Evolutionary conservation across 1,140 invertebrate genomes (phyloP).

Genomic region (Dendroctonus valens): DNA sequence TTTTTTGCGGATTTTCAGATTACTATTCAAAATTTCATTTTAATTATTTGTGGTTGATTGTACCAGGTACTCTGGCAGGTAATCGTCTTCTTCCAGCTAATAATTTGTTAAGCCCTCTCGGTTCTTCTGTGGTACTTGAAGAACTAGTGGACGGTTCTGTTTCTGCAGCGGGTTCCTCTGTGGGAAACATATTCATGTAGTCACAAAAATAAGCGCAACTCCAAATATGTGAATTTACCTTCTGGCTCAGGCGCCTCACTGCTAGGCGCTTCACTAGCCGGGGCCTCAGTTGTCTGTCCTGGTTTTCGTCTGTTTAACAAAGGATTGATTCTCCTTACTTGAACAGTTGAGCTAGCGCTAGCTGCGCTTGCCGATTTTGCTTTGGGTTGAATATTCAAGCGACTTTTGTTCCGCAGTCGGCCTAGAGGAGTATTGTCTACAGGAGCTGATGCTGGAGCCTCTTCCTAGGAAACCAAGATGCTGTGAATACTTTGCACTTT

Average conservation of each 20-base stretch:
- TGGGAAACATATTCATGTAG: slow-evolving; percentile 11
- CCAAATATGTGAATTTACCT: slow-evolving; percentile 3
- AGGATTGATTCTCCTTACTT: slow-evolving; percentile 46
- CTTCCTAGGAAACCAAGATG: slow-evolving; percentile 29
- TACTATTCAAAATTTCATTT: no score
- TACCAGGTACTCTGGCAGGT: slow-evolving; percentile 58
- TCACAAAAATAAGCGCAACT: not conserved
- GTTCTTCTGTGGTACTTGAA: slow-evolving; percentile 55
- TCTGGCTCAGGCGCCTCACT: slow-evolving; percentile 25
- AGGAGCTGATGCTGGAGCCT: slow-evolving; percentile 38
- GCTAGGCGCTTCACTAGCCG: slow-evolving; percentile 41
- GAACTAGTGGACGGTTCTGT: slow-evolving; percentile 50
- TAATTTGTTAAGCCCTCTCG: slow-evolving; percentile 58
- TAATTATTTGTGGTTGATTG: slow-evolving; percentile 35
- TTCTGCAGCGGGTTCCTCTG: slow-evolving; percentile 53
- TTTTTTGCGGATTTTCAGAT: no score
- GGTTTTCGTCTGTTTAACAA: slow-evolving; percentile 42
- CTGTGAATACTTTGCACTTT: no score
- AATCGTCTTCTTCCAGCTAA: slow-evolving; percentile 61
- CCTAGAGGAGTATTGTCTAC: slow-evolving; percentile 39
- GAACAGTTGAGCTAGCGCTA: slow-evolving; percentile 46
- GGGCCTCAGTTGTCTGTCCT: slow-evolving; percentile 40
- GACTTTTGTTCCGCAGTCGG: slow-evolving; percentile 39
- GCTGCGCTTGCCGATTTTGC: slow-evolving; percentile 42
- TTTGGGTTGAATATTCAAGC: slow-evolving; percentile 36